A percentile compares a stretch with the other conserved stretches of the same genome.
phyloP scores from a whole-genome alignment of 2,888 invertebrate genomes.

The Drosophila bunnanda region DNA sequence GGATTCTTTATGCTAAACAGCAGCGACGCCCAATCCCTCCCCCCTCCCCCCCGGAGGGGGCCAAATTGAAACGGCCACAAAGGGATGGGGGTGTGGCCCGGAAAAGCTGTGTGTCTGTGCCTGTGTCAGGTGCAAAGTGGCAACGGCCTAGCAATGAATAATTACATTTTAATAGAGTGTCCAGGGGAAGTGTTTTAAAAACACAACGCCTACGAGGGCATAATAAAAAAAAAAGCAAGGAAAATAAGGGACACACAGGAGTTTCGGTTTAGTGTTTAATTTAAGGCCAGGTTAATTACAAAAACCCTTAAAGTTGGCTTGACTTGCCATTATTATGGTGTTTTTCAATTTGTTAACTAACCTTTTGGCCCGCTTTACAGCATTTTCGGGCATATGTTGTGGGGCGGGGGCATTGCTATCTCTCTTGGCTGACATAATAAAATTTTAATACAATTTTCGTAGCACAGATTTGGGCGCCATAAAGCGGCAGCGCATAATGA shows the following conservation, averaged over 20 bases:
- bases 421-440: constrained; percentile 24
- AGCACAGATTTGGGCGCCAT: constrained; percentile 41
- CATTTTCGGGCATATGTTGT: constrained; percentile 6
- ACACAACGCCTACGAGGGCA: constrained; percentile 45
- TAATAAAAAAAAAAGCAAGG: neutral
- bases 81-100: constrained; percentile 6
- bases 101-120: constrained; percentile 13
- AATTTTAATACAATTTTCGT: constrained; percentile 46
- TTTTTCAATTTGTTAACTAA: constrained; percentile 13
- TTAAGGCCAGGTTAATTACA: constrained; percentile 4
- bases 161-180: constrained; percentile 82
- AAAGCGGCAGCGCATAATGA: constrained; percentile 53
- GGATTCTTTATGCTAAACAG: constrained; percentile 79
- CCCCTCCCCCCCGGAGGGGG: constrained; percentile 14
- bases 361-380: constrained; percentile 8
- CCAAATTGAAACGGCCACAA: constrained; percentile 57
- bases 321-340: neutral
- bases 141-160: constrained; percentile 77
- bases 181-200: constrained; percentile 67
- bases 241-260: too few species aligned
- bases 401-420: neutral
- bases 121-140: constrained; percentile 67
- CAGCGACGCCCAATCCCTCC: constrained; percentile 11
- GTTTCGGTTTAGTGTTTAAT: neutral
- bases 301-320: neutral